phyloP scores from a whole-genome alignment of 2,113 vertebrate genomes.

The Crotophaga sulcirostris region DNA sequence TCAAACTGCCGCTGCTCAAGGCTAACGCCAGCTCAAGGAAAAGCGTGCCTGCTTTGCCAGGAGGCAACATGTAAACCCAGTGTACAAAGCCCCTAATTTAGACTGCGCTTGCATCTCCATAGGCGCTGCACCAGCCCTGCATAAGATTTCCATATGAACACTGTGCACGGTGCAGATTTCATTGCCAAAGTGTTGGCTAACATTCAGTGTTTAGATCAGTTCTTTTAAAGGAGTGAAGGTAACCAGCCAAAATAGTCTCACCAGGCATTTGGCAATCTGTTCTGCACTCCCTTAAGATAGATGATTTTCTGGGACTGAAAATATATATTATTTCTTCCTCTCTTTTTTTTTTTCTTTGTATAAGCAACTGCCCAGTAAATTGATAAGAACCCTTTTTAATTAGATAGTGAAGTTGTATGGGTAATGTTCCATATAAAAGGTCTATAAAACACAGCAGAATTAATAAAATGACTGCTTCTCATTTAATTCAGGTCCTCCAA shows the following conservation, averaged over 20 bases:
- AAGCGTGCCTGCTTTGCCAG: background rate
- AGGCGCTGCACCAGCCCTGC: background rate
- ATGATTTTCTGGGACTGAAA: background rate
- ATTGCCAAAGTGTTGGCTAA: background rate
- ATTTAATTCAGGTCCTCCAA: constrained; percentile 46
- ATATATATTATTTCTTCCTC: background rate
- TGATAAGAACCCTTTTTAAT: constrained; percentile 64
- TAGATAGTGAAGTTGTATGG: constrained; percentile 53
- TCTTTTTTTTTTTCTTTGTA: background rate
- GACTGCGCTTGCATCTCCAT: background rate
- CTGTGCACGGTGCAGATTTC: fast-evolving
- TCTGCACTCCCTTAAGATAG: background rate
- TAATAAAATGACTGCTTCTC: constrained; percentile 49
- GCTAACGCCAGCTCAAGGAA: background rate
- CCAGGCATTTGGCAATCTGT: background rate
- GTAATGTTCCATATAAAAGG: constrained; percentile 59
- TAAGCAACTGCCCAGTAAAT: constrained; percentile 65
- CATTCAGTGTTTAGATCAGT: background rate
- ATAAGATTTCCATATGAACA: background rate
- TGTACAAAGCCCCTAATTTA: background rate
- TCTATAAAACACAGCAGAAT: constrained; percentile 61
- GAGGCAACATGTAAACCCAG: background rate
- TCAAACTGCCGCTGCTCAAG: background rate
- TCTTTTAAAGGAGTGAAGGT: background rate
- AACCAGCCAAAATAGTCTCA: background rate